Evolutionary conservation across 2,888 invertebrate genomes (phyloP).

Genomic region (Scotopteryx bipunctaria): DNA sequence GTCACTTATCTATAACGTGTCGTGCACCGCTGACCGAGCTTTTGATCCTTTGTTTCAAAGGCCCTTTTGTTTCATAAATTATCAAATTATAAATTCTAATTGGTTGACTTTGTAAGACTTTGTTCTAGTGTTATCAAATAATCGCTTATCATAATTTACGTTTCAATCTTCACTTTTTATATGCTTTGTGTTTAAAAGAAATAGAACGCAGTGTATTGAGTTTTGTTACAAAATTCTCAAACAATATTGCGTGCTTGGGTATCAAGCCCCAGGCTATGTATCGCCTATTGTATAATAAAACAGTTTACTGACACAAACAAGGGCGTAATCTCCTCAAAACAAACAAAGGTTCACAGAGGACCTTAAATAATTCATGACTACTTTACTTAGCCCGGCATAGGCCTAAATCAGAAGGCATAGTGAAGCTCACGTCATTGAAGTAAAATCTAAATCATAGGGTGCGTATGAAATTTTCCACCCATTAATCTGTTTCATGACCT

Average conservation of each 20-base stretch:
- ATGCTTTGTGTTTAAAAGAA: no score
- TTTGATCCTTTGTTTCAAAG: constrained; percentile 21
- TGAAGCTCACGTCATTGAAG: neutral
- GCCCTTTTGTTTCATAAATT: constrained; percentile 8
- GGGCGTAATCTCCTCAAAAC: constrained; percentile 48
- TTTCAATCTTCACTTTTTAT: no score
- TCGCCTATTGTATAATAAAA: constrained; percentile 42
- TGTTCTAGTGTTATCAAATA: no score
- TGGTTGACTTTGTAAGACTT: neutral
- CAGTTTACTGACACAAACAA: constrained; percentile 41
- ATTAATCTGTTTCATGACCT: no score
- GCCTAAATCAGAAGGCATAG: constrained; percentile 28
- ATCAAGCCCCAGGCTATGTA: neutral
- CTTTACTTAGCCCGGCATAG: constrained; percentile 56
- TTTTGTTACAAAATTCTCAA: neutral
- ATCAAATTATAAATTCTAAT: neutral
- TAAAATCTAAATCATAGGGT: no score
- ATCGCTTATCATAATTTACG: no score
- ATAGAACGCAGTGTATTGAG: no score
- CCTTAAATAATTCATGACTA: constrained; percentile 76
- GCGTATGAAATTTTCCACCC: no score
- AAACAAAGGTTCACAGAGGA: constrained; percentile 52
- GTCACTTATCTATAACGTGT: constrained; percentile 18
- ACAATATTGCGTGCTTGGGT: neutral
- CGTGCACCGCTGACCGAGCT: constrained; percentile 23